phyloP scores from a whole-genome alignment of 2,888 invertebrate genomes.

The Torymus tubicola region DNA sequence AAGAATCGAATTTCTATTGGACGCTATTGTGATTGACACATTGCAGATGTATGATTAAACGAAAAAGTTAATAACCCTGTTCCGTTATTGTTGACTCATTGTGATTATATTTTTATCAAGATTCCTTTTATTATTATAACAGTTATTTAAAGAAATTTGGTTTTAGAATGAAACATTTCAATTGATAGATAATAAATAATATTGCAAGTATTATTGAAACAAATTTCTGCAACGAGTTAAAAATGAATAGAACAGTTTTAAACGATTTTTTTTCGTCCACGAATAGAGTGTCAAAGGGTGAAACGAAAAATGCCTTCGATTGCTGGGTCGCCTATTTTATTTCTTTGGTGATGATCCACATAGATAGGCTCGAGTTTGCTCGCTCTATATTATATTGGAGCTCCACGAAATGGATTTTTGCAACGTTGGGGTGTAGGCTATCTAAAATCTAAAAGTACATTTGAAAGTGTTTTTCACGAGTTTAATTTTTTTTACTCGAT shows the following conservation, averaged over 20 bases:
- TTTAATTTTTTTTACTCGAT: constrained; percentile 13
- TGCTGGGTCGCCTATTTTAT: constrained; percentile 52
- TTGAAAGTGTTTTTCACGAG: constrained; percentile 31
- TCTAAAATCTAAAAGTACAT: constrained; percentile 54
- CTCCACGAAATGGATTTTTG: constrained; percentile 54
- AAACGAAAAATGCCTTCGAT: constrained; percentile 52
- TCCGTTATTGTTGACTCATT: too few relatives aligned
- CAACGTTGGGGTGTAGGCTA: constrained; percentile 33
- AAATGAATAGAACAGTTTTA: background rate
- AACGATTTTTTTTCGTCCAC: background rate
- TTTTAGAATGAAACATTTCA: too few relatives aligned
- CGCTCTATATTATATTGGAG: constrained; percentile 49
- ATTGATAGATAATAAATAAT: too few relatives aligned
- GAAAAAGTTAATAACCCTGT: too few relatives aligned
- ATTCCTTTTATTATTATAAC: too few relatives aligned
- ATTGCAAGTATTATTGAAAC: too few relatives aligned
- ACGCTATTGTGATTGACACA: too few relatives aligned
- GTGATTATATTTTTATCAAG: too few relatives aligned
- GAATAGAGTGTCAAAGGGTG: constrained; percentile 1
- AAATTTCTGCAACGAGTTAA: too few relatives aligned
- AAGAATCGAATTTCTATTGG: too few relatives aligned
- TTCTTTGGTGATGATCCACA: constrained; percentile 53
- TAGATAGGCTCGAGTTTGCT: constrained; percentile 54
- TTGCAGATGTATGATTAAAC: too few relatives aligned
- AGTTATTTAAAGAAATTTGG: too few relatives aligned